Percentiles rank a stretch among this genome's conserved stretches.
Evolutionary conservation across 64 coral and sea anemone species (phyloP).

Genomic region (Trachythela sp.): DNA sequence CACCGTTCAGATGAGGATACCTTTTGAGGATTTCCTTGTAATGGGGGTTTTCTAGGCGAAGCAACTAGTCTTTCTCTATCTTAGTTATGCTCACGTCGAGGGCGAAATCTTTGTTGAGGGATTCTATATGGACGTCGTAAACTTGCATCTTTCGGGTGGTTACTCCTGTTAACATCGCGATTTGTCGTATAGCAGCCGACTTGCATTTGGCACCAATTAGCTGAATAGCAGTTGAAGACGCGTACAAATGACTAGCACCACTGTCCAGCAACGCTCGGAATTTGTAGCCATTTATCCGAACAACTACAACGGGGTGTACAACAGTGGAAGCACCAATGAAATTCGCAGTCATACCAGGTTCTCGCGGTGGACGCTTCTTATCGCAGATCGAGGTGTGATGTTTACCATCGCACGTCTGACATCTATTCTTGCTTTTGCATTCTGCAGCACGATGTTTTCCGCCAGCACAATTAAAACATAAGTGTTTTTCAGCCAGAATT

Average conservation of each 20-base stretch:
- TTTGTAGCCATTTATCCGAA: neutral
- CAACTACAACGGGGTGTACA: neutral
- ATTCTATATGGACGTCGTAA: neutral
- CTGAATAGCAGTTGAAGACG: neutral
- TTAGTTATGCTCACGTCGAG: neutral
- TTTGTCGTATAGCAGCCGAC: neutral
- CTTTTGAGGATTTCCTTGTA: neutral
- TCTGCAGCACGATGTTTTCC: neutral
- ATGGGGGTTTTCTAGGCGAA: neutral
- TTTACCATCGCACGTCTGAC: neutral
- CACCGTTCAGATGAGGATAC: neutral
- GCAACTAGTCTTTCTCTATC: neutral
- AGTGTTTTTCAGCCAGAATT: neutral
- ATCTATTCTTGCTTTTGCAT: neutral
- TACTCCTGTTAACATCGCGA: neutral
- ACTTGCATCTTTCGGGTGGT: neutral
- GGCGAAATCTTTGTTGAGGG: neutral
- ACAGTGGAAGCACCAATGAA: neutral
- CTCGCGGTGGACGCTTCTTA: neutral
- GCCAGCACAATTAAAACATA: neutral
- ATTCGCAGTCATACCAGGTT: neutral
- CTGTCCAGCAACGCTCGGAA: neutral
- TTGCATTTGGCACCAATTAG: neutral
- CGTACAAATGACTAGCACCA: neutral
- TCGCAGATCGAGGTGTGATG: neutral